Base-by-base conservation (phyloP, 1,140 invertebrate genomes). In the Paralvinella palmiformis region DNA sequence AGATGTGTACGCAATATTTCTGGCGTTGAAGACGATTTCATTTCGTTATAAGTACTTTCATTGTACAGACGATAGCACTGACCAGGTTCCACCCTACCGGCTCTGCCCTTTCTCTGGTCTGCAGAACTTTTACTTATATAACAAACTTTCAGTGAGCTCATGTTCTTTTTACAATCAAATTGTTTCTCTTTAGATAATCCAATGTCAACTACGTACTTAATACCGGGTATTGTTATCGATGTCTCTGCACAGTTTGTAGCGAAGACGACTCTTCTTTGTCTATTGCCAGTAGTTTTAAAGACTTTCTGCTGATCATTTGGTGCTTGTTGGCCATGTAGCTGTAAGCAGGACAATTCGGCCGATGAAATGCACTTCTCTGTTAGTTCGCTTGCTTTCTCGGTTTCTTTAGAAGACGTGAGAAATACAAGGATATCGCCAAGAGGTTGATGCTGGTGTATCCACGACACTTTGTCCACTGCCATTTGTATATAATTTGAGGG, bases 391-490 rank as follows among this genome's bases (percentile, higher is more conserved):
- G 74, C 74, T 57, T 66, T 69, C 61, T 77, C 72, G 10, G 73
- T 77, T 67, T 79, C 78, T 31, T 66, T n/a, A 20, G 74, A 69
- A 6, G 75, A 71, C 7, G 96, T 97, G 6, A 99, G 83, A 82
- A 99, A 99, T 0, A 98, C 94, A 1, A 99, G 83, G 75, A 99
- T 88, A 82, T 99, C 96, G 1, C 96, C 96, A n/a, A 31, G 50
- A 24, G 89, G 77, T 0, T 92, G 88, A 79, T 97, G 93, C 33
- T 75, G 74, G 81, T 99, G 96, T 72, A 99, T 97, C 79, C 98
- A 94, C 62, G 97, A 80, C 48, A 97, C 88, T 20, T 94, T 96
- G 0, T 96, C 89, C 0, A 97, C 91, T 80, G 92, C 92, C 0
- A 93, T 94, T 78, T 95, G 91, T 62, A 97, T 88, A 77, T 98